A percentile compares a stretch with the other conserved stretches of the same genome.
phyloP scores from a whole-genome alignment of 2,888 invertebrate genomes.

The Drosophila gaucha region DNA sequence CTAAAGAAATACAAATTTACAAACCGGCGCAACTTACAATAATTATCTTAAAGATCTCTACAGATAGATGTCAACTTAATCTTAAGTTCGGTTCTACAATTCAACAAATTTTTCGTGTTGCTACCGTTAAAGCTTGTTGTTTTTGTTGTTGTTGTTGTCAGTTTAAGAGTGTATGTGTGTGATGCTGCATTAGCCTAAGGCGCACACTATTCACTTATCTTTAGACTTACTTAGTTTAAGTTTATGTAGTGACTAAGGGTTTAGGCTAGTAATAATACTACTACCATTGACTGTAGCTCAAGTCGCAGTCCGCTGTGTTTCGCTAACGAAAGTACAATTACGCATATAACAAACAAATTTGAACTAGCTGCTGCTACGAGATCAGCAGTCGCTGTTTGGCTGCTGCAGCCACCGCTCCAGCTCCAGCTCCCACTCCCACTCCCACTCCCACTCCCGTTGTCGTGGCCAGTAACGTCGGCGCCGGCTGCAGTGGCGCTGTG shows the following conservation, averaged over 20 bases:
- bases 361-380: slow-evolving; percentile 74
- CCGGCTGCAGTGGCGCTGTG: slow-evolving; percentile 55
- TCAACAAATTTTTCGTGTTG: slow-evolving; percentile 15
- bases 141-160: slow-evolving; percentile 4
- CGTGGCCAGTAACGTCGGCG: slow-evolving; percentile 57
- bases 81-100: slow-evolving; percentile 15
- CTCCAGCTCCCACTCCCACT: not conserved
- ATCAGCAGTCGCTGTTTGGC: slow-evolving; percentile 59
- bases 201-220: slow-evolving; percentile 18
- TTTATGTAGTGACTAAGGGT: slow-evolving; percentile 70
- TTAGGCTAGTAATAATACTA: slow-evolving; percentile 72
- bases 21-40: slow-evolving; percentile 14
- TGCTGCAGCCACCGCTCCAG: slow-evolving; percentile 30
- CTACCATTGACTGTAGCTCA: slow-evolving; percentile 39
- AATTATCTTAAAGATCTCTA: slow-evolving; percentile 22
- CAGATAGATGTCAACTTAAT: slow-evolving; percentile 31
- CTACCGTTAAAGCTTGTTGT: slow-evolving; percentile 16
- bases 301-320: slow-evolving; percentile 52
- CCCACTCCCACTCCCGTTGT: not conserved
- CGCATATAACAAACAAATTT: slow-evolving; percentile 56
- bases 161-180: slow-evolving; percentile 2
- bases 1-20: slow-evolving; percentile 22
- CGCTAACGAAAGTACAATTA: slow-evolving; percentile 53
- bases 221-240: slow-evolving; percentile 50
- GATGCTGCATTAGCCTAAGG: slow-evolving; percentile 13